Evolutionary conservation across 37 sponge, comb jelly and placozoan species (phyloP).

Genomic region (Geodia barretti): DNA sequence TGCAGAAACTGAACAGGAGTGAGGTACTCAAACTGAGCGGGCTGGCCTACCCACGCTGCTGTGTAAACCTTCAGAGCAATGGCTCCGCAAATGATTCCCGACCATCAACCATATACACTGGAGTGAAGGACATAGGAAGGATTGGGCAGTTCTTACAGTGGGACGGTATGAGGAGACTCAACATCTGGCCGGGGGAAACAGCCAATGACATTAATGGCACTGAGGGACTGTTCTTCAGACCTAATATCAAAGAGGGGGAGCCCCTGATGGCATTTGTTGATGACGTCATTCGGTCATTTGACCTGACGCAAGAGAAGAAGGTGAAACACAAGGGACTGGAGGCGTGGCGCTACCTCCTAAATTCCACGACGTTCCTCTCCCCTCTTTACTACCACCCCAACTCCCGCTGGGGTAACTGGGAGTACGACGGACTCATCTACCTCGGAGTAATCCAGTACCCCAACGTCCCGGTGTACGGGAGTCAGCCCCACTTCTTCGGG

Average conservation of each 20-base stretch:
- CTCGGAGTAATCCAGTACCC: slow-evolving; percentile 54
- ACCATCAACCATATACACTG: slow-evolving; percentile 67
- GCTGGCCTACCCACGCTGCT: slow-evolving; percentile 7
- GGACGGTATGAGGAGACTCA: slow-evolving; percentile 46
- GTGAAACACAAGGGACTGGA: slow-evolving; percentile 44
- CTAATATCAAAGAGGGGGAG: slow-evolving; percentile 62
- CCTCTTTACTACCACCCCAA: slow-evolving; percentile 46
- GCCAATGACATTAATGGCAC: slow-evolving; percentile 78
- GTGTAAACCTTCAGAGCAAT: slow-evolving; percentile 59
- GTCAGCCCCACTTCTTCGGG: slow-evolving; percentile 87
- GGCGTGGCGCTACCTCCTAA: slow-evolving; percentile 54
- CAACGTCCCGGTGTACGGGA: slow-evolving; percentile 70
- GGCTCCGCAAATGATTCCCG: slow-evolving; percentile 38
- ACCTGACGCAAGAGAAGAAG: slow-evolving; percentile 34
- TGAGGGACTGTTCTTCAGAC: slow-evolving; percentile 86
- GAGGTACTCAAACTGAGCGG: neutral
- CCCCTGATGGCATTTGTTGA: slow-evolving; percentile 65
- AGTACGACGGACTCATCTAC: slow-evolving; percentile 74
- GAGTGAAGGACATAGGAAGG: slow-evolving; percentile 36
- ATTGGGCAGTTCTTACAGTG: slow-evolving; percentile 74
- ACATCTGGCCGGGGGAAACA: slow-evolving; percentile 39
- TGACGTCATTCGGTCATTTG: slow-evolving; percentile 72
- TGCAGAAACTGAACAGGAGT: slow-evolving; percentile 28
- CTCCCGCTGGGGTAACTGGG: slow-evolving; percentile 60
- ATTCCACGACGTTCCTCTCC: slow-evolving; percentile 41